phyloP scores from a whole-genome alignment of 2,113 vertebrate genomes.

The Physeter macrocephalus region DNA sequence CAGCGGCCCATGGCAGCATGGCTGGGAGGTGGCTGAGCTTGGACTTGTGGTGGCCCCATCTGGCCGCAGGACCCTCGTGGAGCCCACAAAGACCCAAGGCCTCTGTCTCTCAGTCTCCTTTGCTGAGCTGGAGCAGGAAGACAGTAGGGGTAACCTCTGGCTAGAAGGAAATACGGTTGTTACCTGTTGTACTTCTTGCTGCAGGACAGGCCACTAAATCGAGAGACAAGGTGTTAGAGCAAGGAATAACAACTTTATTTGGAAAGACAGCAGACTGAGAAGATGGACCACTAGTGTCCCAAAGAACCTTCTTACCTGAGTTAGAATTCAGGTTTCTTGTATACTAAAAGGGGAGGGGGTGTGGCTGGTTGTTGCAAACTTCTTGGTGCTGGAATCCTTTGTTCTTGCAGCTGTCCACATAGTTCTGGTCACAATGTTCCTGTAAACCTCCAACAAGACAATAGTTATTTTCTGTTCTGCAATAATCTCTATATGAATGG shows the following conservation, averaged over 20 bases:
- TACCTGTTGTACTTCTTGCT: background rate
- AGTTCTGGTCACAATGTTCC: background rate
- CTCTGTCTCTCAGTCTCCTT: background rate
- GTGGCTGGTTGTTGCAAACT: background rate
- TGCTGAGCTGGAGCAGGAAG: background rate
- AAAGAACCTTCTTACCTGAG: background rate
- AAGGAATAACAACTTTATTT: background rate
- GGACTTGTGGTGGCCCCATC: background rate
- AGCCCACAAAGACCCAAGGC: background rate
- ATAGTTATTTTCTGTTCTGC: background rate
- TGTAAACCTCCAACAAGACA: background rate
- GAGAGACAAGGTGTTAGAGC: background rate
- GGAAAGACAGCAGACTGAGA: background rate
- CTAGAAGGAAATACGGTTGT: background rate
- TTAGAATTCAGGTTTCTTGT: background rate
- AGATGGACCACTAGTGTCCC: background rate
- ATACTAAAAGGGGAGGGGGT: background rate
- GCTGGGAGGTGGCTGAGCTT: background rate
- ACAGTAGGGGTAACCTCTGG: too few species aligned
- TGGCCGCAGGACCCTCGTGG: background rate
- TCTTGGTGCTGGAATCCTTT: background rate
- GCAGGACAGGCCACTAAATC: too few species aligned
- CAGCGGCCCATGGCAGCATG: fast-evolving
- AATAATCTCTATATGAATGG: background rate
- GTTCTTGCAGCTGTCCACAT: background rate